Evolutionary conservation across 2,888 invertebrate genomes (phyloP), one percentile per base, ranked within the genome.

Genomic region (Mesopsocus fuscifrons): DNA sequence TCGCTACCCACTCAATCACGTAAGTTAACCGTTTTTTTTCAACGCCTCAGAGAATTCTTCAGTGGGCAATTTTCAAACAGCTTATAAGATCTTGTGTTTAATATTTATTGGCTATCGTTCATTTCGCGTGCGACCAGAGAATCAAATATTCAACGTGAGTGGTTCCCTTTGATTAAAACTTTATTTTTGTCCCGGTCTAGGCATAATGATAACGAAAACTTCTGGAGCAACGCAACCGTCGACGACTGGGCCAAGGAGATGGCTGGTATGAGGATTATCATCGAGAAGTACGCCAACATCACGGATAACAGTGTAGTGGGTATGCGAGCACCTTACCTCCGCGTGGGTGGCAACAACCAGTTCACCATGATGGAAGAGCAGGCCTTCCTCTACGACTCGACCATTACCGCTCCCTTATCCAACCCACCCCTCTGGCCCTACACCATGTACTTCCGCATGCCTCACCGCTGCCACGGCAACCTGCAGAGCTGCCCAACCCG

Each of bases 301-400:
- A 81, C 85, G 1, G 88, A 89, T 59, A 85, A 87, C 64, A 84
- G 84, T 51, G 84, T 91, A 15, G 87, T 89, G 3, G 89, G 89
- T 34, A 82, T 89, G 3, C 76, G 89, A 45, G 85, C 88, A 3
- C 89, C 89, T 0, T 91, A 88, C 58, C 66, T 89, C 45, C 71
- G 89, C 42, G 87, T 91, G 4, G 92, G 92, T 47, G 92, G 92
- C 41, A 89, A 92, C 68, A 87, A 87, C 60, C 91, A 91, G 64
- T 94, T 92, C 65, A 84, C 87, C 53, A 92, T 94, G 89, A 89
- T 94, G 91, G 83, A 87, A 61, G 88, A 91, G 61, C 84, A 89
- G 59, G 85, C 85, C 9, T 92, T 92, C 72, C 66, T 87, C 38
- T 95, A 94, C 59, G 94, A 95, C 62, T 89, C 91, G 34, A 91